Conservation (phyloP, 2,888 invertebrate genomes). For the Tetropium fuscum region DNA sequence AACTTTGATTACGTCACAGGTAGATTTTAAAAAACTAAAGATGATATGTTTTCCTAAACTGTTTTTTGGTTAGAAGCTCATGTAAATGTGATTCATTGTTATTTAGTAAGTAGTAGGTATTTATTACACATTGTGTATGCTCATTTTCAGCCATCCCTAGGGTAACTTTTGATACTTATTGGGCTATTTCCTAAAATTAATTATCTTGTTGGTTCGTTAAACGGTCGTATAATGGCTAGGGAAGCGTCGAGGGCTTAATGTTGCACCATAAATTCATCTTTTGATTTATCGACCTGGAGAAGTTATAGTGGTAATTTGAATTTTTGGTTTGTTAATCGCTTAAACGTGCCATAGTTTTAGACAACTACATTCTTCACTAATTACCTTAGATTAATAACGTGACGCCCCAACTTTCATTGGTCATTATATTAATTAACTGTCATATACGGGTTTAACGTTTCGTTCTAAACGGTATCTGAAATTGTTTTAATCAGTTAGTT, state of each 20-base stretch:
- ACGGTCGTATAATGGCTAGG: constrained; percentile 43
- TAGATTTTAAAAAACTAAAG: no score
- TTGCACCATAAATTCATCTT: constrained; percentile 41
- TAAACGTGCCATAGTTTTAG: constrained; percentile 39
- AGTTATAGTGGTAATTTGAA: constrained; percentile 45
- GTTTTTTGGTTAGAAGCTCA: no score
- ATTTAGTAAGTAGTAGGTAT: no score
- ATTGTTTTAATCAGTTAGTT: not conserved
- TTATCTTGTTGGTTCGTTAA: constrained; percentile 47
- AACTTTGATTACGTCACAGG: no score
- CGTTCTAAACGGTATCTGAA: constrained; percentile 2
- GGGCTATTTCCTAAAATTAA: constrained; percentile 43
- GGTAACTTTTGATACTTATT: constrained; percentile 21
- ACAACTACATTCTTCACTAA: constrained; percentile 37
- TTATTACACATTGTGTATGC: not conserved
- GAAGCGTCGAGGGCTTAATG: constrained; percentile 46
- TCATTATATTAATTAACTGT: constrained; percentile 3
- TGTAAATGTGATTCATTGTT: no score
- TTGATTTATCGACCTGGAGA: constrained; percentile 44
- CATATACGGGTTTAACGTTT: constrained; percentile 1
- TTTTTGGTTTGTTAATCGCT: constrained; percentile 44
- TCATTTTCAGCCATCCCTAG: not conserved
- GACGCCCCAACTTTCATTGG: constrained; percentile 2
- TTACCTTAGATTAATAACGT: constrained; percentile 25
- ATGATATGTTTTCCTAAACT: no score